These are phyloP conservation scores for Agriopis aurantiaria DNA, from an alignment of 2,888 invertebrate genomes.

Conservation along the genomic window DNA sequence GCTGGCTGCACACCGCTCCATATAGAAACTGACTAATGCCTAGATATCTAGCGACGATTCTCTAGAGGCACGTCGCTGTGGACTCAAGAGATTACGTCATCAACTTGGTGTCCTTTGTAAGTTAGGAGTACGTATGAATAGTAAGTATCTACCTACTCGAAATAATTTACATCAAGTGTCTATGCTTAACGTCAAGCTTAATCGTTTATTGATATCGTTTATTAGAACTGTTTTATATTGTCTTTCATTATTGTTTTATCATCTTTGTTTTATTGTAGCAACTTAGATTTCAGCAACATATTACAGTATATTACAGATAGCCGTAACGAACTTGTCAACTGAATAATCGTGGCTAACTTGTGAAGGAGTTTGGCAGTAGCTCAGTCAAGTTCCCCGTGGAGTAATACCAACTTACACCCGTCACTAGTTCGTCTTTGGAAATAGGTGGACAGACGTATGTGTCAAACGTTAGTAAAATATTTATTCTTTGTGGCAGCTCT, in stretches of 20 bases:
- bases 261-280: background rate
- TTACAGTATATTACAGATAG: background rate
- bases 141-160: background rate
- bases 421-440: conserved; percentile 12
- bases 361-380: conserved; percentile 18
- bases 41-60: background rate
- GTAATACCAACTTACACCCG: conserved; percentile 16
- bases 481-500: too few species aligned
- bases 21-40: background rate
- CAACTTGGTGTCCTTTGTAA: background rate
- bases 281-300: background rate
- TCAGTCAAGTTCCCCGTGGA: conserved; percentile 19
- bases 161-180: background rate
- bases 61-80: background rate
- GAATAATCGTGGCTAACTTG: conserved; percentile 19
- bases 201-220: too few species aligned
- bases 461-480: background rate
- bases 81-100: conserved; percentile 1
- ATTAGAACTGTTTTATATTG: too few species aligned
- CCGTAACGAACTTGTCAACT: conserved; percentile 8
- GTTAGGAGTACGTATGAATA: background rate
- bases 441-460: background rate
- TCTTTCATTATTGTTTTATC: too few species aligned
- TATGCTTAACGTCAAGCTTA: background rate
- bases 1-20: background rate